Base-by-base conservation (phyloP, 2,888 invertebrate species). In the Notodonta ziczac region DNA sequence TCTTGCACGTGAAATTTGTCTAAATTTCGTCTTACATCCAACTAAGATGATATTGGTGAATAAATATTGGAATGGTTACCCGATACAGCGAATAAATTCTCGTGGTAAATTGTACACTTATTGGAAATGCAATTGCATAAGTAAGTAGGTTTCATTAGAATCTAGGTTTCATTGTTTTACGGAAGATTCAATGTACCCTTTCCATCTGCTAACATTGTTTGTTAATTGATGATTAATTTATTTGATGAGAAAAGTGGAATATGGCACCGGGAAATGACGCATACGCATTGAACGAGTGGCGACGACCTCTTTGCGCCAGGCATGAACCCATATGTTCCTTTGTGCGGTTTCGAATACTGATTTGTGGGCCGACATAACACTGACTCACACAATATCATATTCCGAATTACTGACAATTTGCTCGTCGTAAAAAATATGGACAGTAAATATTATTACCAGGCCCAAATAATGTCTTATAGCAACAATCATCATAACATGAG, bases 321-420 rank as follows among this genome's bases (percentile, higher is more conserved):
- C 82, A 78, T 75, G 79, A 81, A 78, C 81, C 78, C 84, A 82
- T 79, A 74, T 83, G 82, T 71, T 81, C 81, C 90, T 91, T 91
- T 92, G 91, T 92, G 81, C 77, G 76, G 79, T 83, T 85, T 83
- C 80, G 82, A 82, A 84, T 83, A 80, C 74, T 76, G 81, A 86
- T 87, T 88, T 85, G 88, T 88, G 86, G 86, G 85, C 81, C 83
- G 87, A 71, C 79, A 76, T 66, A 80, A 82, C 78, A 80, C 76
- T 91, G 92, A 92, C 72, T 91, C 91, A 91, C 62, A 35, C 74
- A 67, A 74, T 90, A 90, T 91, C 86, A 74, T 83, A 77, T 85
- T 84, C 81, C 80, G 73, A 74, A 74, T 81, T 81, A 78, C 76
- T 77, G 67, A 63, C 70, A 74, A 75, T 76, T 63, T 67, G 70